Base-by-base conservation (phyloP, 2,888 invertebrate species). In the Perdita meconis region DNA sequence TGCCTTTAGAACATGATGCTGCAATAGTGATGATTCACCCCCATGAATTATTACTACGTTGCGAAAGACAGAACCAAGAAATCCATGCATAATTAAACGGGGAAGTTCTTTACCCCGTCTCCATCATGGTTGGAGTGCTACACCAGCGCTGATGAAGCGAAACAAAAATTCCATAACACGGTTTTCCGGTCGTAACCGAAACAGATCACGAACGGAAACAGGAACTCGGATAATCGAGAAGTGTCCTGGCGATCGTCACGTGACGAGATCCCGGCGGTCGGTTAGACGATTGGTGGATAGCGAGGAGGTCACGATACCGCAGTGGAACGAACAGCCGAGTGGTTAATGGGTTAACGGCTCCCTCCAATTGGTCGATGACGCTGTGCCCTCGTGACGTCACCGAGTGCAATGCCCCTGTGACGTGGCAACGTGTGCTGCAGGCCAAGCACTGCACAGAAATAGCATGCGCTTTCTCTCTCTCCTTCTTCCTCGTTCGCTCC, bases 291-390 rank as follows among this genome's bases (percentile, higher is more conserved):
- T 81, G 79, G 82, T 81, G 83, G 82, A 87, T 85, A 82, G 83
- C 74, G 85, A 79, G 80, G 81, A 78, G 81, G 86, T 84, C 83
- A 83, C 74, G 83, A 83, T 83, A 83, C 81, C 82, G 80, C 78
- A 80, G 74, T 73, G 78, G 80, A 77, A 79, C 70, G 81, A 73
- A 81, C 71, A 81, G 79, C 78, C 82, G 80, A 78, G 78, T 85
- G 84, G 86, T 89, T 89, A 89, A 89, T 90, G 87, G 90, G 90
- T 90, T 90, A 90, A 90, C 86, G 88, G 89, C 89, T 89, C 85
- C 83, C 83, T 89, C 89, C 87, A 88, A 91, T 90, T 90, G 90
- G 90, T 90, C 90, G 90, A 90, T 90, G 91, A 90, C 90, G 90
- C 86, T 87, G 84, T 86, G 84, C 86, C 87, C 84, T 80, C 85